Conservation (phyloP, 1,140 invertebrate genomes). For the Ceratina australensis region DNA sequence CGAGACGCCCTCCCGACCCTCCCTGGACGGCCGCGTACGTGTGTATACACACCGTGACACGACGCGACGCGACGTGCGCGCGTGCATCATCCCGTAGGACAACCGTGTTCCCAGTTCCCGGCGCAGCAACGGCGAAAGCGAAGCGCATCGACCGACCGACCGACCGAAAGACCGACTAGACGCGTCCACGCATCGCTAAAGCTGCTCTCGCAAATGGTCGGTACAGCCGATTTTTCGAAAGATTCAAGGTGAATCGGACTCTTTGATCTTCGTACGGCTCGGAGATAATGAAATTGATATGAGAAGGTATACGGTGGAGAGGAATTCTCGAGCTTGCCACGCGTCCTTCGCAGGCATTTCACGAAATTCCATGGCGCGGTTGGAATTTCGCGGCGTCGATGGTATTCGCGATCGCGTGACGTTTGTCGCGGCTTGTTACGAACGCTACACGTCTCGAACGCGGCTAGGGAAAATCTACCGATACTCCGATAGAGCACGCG, state of each 20-base stretch:
- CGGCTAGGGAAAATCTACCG: not conserved
- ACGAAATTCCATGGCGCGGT: not conserved
- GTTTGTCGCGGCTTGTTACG: not conserved
- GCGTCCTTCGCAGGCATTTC: not conserved
- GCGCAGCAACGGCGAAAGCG: constrained; percentile 72
- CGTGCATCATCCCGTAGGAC: constrained; percentile 19
- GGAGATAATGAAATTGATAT: too few relatives aligned
- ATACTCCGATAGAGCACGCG: not conserved
- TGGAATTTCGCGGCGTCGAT: not conserved
- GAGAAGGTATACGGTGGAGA: too few relatives aligned
- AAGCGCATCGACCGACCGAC: constrained; percentile 75
- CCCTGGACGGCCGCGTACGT: constrained; percentile 37
- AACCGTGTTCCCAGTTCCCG: constrained; percentile 24
- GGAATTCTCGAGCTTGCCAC: too few relatives aligned
- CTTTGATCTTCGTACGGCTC: too few relatives aligned
- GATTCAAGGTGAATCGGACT: too few relatives aligned
- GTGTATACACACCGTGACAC: constrained; percentile 32
- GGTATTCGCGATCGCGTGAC: constrained; percentile 5
- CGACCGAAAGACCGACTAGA: constrained; percentile 66
- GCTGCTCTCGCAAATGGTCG: not conserved
- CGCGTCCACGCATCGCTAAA: constrained; percentile 56
- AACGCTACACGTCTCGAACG: not conserved
- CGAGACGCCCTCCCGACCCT: constrained; percentile 75
- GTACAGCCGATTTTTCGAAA: too few relatives aligned
- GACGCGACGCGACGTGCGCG: not conserved